These are phyloP conservation scores for Drosophila pruinosa DNA, from an alignment of 1,140 invertebrate species.

Conservation along the genomic window DNA sequence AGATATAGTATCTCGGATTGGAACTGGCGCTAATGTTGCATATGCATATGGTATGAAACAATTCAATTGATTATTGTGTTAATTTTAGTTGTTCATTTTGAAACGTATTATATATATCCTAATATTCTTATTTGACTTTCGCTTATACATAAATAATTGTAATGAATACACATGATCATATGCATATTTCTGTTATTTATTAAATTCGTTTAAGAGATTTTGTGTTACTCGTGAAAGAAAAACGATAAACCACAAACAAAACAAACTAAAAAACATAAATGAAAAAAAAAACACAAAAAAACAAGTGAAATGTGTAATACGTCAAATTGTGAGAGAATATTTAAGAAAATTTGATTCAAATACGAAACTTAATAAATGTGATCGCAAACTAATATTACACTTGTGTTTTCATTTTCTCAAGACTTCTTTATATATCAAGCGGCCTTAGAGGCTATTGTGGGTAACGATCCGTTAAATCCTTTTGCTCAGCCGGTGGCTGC, in stretches of 20 bases:
- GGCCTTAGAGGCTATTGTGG: no score
- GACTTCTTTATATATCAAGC: not conserved
- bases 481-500: no score
- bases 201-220: slow-evolving; percentile 77
- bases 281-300: slow-evolving; percentile 26
- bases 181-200: slow-evolving; percentile 79
- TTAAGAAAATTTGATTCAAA: slow-evolving; percentile 80
- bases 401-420: not conserved
- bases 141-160: slow-evolving; percentile 48
- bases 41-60: slow-evolving; percentile 32
- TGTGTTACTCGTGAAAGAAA: slow-evolving; percentile 71
- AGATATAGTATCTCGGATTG: not conserved
- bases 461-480: no score
- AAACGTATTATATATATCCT: slow-evolving; percentile 72
- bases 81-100: slow-evolving; percentile 65
- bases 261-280: slow-evolving; percentile 20
- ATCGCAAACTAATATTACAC: slow-evolving; percentile 64
- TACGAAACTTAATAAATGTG: slow-evolving; percentile 82
- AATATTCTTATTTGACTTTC: slow-evolving; percentile 68
- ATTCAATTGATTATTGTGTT: slow-evolving; percentile 57
- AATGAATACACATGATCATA: slow-evolving; percentile 63
- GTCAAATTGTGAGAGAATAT: slow-evolving; percentile 76
- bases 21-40: slow-evolving; percentile 38
- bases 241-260: slow-evolving; percentile 52
- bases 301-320: slow-evolving; percentile 77